Base-by-base conservation (phyloP, 2,113 vertebrate genomes). In the Alosa alosa region DNA sequence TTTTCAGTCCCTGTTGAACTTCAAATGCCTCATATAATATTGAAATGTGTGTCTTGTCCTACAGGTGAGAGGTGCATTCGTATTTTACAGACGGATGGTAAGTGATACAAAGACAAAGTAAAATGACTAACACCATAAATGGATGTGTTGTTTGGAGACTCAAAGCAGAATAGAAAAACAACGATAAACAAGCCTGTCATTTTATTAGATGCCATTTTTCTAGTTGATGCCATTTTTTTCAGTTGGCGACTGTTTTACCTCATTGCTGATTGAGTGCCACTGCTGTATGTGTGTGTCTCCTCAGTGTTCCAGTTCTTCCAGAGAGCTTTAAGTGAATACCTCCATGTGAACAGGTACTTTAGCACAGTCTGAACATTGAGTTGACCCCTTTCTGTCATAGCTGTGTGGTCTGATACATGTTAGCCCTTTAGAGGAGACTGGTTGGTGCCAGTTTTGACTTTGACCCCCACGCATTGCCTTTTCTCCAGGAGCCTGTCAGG, bases 281-380 rank as follows among this genome's bases (percentile, higher is more conserved):
- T 20, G 1, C 0, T 25, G 36, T 41, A 49, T 75, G 85, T 85
- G 88, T 90, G n/a, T 93, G 13, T 84, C 89, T 87, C 91, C 89
- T 1, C 92, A 99, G 98, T 97, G 85, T 91, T 99, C 91, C 93
- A 92, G 87, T 99, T 99, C 88, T 93, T 99, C 83, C 94, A 95
- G 86, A 97, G 92, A 87, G 94, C 93, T 0, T 88, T 99, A 45
- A 86, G 84, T 88, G 95, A 95, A 86, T 95, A 96, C 83, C 90
- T 95, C n/a, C 95, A 96, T 50, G 95, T 96, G 92, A 99, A 96
- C 92, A 96, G 96, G 98, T 96, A 95, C 92, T 91, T 3, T 1
- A 31, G 22, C 46, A 13, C 64, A 72, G 6, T 31, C 52, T 22
- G 25, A 11, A 36, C 15, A 81, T 6, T 72, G n/a, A 81, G 15